Percentiles rank a stretch among this genome's conserved stretches.
Conservation (phyloP, 2,888 invertebrate species). For the Phorcus lineatus region DNA sequence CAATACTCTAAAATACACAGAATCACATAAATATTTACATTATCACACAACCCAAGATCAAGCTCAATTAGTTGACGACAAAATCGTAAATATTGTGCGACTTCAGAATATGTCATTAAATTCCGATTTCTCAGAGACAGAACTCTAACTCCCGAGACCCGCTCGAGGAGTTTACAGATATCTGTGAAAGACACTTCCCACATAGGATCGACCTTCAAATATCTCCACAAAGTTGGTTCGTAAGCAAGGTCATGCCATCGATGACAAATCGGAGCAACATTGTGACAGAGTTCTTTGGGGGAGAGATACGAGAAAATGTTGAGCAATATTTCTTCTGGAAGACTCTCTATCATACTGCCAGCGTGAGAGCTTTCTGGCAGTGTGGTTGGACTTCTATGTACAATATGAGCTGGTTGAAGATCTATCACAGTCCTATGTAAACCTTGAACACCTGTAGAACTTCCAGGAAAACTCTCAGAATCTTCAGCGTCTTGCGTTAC, state of each 20-base stretch:
- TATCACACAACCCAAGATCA: conserved; percentile 58
- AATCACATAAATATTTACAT: conserved; percentile 44
- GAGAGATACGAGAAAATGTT: conserved; percentile 56
- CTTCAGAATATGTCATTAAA: conserved; percentile 45
- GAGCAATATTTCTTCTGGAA: conserved; percentile 56
- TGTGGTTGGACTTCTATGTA: not conserved
- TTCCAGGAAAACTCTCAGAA: too few relatives aligned
- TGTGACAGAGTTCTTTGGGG: conserved; percentile 47
- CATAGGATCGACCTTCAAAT: conserved; percentile 42
- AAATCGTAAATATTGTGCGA: conserved; percentile 49
- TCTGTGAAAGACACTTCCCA: conserved; percentile 40
- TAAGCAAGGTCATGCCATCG: conserved; percentile 50
- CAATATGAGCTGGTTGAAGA: not conserved
- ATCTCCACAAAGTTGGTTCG: conserved; percentile 55
- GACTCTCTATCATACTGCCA: not conserved
- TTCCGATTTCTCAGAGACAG: conserved; percentile 47
- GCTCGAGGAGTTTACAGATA: conserved; percentile 45
- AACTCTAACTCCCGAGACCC: conserved; percentile 43
- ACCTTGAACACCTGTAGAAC: too few relatives aligned
- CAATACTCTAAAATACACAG: conserved; percentile 49
- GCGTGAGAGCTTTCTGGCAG: not conserved
- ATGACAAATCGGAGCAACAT: conserved; percentile 49
- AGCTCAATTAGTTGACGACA: conserved; percentile 49
- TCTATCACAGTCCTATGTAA: not conserved
- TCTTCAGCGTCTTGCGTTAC: too few relatives aligned